Evolutionary conservation across 1,140 invertebrate species (phyloP), one percentile per base, ranked within the genome.

Genomic region (Meteorus sp.): DNA sequence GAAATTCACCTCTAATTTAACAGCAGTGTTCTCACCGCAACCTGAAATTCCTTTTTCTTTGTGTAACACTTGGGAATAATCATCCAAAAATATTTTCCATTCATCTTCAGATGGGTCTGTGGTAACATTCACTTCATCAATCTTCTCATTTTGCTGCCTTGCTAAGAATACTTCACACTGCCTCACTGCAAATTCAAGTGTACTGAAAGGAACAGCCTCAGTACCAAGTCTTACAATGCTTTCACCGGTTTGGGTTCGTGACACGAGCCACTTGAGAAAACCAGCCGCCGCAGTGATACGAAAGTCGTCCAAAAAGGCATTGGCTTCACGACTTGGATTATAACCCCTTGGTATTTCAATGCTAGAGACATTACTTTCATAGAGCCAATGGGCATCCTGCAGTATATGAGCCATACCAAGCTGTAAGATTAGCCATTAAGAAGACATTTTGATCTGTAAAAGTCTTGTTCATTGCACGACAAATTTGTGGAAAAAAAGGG

Each of bases 321-420:
- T 64, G 59, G 62, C 65, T 13, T 68, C 69, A 20, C 83, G 76
- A 57, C 83, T 84, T 31, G 85, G 81, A 31, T 87, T 83, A 67
- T 87, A 88, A 64, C 85, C 86, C 20, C 88, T 78, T n/a, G 88
- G 88, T 65, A 84, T 88, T 54, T 84, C 83, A 5, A 83, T 80
- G 37, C 83, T 79, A 0, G 85, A 81, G 15, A 85, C 73, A 2
- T 81, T 75, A 4, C 79, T 70, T 62, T 88, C 85, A 67, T 74
- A 78, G 47, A 80, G 86, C 86, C 87, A 89, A 51, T 83, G 82
- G 23, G 83, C 76, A 64, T 86, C 82, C 60, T 85, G 80, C 62
- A 89, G 72, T 62, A 83, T 82, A n/a, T 79, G 74, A 60, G 84
- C 83, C 60, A 89, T 76, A 35, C 86, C 83, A 29, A 84, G 71